These are phyloP conservation scores for Linyphia triangularis DNA, from an alignment of 2,888 invertebrate genomes.

Conservation along the genomic window DNA sequence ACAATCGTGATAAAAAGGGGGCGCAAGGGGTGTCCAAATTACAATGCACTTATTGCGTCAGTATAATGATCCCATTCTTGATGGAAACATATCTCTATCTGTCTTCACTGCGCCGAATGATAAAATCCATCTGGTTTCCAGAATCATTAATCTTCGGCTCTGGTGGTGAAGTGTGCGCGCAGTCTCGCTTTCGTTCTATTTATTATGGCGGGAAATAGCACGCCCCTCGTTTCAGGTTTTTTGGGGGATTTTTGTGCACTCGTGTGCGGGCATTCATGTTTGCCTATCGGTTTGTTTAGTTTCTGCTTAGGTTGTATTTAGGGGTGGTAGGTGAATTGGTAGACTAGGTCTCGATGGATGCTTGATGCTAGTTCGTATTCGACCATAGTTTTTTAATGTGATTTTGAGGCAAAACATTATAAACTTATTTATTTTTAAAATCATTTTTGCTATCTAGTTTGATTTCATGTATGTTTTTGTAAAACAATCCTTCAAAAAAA, in stretches of 20 bases:
- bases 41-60: constrained; percentile 70
- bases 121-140: constrained; percentile 63
- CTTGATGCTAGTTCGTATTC: too few species aligned
- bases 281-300: too few species aligned
- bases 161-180: constrained; percentile 34
- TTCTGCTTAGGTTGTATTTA: too few species aligned
- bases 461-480: too few species aligned
- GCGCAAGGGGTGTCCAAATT: constrained; percentile 56
- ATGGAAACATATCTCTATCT: constrained; percentile 70
- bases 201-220: constrained; percentile 29
- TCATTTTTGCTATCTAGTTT: too few species aligned
- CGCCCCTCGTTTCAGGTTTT: constrained; percentile 3
- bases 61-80: constrained; percentile 58
- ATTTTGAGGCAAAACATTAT: too few species aligned
- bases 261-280: too few species aligned
- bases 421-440: too few species aligned
- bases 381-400: too few species aligned
- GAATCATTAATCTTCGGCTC: constrained; percentile 62
- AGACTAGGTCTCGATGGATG: too few species aligned
- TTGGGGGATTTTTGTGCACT: neutral
- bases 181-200: constrained; percentile 38
- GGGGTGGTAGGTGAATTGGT: too few species aligned
- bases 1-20: constrained; percentile 67
- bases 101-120: constrained; percentile 62
- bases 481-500: too few species aligned